These are phyloP conservation scores for Rynchops niger DNA, from an alignment of 2,113 vertebrate species.

Conservation along the genomic window DNA sequence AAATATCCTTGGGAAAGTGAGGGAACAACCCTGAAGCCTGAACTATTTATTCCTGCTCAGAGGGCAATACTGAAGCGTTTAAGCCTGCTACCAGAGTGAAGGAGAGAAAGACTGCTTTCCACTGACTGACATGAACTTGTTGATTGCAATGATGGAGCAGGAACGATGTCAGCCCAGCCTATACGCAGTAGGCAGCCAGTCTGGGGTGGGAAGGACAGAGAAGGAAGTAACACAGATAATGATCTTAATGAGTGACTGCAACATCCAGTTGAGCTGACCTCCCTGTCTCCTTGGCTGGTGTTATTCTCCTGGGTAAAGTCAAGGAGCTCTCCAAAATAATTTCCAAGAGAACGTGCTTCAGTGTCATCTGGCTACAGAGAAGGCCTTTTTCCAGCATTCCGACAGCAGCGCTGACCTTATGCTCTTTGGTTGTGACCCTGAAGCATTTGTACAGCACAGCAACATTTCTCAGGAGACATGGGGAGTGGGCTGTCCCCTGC, in stretches of 20 bases:
- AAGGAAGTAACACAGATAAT: constrained; percentile 4
- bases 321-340: constrained; percentile 13
- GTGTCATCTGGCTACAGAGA: neutral
- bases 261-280: neutral
- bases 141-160: neutral
- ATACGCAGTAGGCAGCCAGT: neutral
- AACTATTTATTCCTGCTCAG: neutral
- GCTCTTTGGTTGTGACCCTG: neutral
- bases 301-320: constrained; percentile 23
- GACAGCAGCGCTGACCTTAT: neutral
- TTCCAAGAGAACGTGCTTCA: neutral
- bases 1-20: neutral
- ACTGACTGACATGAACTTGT: neutral
- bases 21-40: neutral
- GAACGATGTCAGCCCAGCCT: neutral
- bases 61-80: neutral
- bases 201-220: neutral
- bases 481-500: neutral
- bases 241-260: constrained; percentile 13
- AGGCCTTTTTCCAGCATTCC: neutral
- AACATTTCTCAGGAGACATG: fast-evolving
- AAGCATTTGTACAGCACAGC: neutral
- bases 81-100: neutral
- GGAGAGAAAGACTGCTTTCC: neutral
- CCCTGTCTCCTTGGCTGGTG: constrained; percentile 1